Conservation (phyloP, 1,140 invertebrate species). For the Penaeus chinensis region DNA sequence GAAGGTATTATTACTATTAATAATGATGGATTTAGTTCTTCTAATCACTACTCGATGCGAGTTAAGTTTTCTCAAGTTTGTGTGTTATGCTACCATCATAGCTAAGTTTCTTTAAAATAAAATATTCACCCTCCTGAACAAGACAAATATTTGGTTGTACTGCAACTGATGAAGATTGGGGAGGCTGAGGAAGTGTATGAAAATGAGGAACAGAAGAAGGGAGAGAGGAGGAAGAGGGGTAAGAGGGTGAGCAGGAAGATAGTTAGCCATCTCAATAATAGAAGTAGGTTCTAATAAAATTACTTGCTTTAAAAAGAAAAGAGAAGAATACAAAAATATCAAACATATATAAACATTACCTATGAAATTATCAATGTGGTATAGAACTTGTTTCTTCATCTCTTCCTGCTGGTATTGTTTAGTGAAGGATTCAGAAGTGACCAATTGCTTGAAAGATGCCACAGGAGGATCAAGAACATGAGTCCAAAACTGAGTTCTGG, state of each 20-base stretch:
- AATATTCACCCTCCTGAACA: too few relatives aligned
- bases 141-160: too few relatives aligned
- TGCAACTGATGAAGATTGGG: neutral
- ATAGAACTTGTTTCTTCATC: constrained; percentile 74
- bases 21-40: too few relatives aligned
- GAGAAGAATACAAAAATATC: constrained; percentile 46
- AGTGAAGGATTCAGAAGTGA: constrained; percentile 73
- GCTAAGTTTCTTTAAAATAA: too few relatives aligned
- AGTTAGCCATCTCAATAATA: too few relatives aligned
- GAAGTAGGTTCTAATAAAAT: constrained; percentile 3
- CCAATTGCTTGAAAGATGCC: constrained; percentile 73
- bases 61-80: too few relatives aligned
- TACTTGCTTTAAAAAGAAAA: constrained; percentile 25
- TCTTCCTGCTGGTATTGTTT: constrained; percentile 73
- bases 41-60: too few relatives aligned
- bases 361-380: constrained; percentile 77
- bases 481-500: constrained; percentile 55
- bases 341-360: constrained; percentile 68
- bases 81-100: too few relatives aligned
- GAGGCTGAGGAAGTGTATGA: neutral
- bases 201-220: constrained; percentile 19
- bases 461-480: constrained; percentile 74
- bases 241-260: too few relatives aligned
- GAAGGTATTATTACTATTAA: too few relatives aligned
- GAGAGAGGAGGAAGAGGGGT: constrained; percentile 2